Base-by-base conservation (phyloP, 1,140 invertebrate species). In the Magallana ariakensis region DNA sequence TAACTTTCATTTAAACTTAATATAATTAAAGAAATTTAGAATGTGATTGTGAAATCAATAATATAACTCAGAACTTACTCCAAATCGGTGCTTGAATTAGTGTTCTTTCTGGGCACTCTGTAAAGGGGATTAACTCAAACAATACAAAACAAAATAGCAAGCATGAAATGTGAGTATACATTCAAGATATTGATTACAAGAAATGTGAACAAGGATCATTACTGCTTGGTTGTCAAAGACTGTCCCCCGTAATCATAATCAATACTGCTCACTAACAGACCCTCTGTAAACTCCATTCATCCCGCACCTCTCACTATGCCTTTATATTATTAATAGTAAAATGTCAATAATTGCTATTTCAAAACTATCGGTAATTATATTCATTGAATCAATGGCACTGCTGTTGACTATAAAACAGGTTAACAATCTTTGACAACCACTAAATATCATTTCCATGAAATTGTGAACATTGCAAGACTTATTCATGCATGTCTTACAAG, bases 51-150 rank as follows among this genome's bases (percentile, higher is more conserved):
- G 33, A 46, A 46, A 46, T 46, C 33, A 46, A 46, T 46, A 46
- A 46, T 46, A 0, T 46, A 46, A 46, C 33, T 46, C 33, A 3
- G 33, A 46, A 82, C 54, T 56, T 82, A 55, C 80, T 55, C 80
- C 13, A 54, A 54, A 8, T 82, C 46, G 15, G 46, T 54, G 19
- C 80, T 82, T 75, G 66, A 75, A 46, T 75, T 55, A 55, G 80
- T 82, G 80, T 82, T 55, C 55, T 82, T 82, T 82, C 80, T 82
- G 15, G 80, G 46, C 15, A 55, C 46, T 82, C 80, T 82, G 80
- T n/a, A 82, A 82, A 82, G 55, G 80, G 80, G 53, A 82, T n/a
- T 54, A 82, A 82, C 80, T 82, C 80, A 82, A 82, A 82, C 33
- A 82, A 55, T 15, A 16, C 15, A 62, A 15, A 62, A 62, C n/a